phyloP scores from a whole-genome alignment of 2,888 invertebrate species.

The Tolmerus cingulatus region DNA sequence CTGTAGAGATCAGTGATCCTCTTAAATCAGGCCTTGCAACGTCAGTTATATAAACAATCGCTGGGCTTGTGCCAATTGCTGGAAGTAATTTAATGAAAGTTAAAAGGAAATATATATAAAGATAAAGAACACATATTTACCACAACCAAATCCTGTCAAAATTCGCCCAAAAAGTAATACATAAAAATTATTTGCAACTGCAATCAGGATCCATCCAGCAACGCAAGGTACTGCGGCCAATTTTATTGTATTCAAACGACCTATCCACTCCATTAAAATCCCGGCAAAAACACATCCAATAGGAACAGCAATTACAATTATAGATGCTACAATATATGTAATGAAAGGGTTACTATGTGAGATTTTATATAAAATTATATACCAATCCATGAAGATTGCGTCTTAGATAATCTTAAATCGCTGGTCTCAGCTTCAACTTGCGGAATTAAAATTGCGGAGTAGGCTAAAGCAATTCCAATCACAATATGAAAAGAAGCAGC shows the following conservation, averaged over 20 bases:
- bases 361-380: constrained; percentile 33
- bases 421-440: constrained; percentile 54
- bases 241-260: constrained; percentile 67
- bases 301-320: constrained; percentile 67
- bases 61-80: constrained; percentile 69
- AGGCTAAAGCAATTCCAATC: constrained; percentile 69
- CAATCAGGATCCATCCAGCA: constrained; percentile 68
- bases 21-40: constrained; percentile 69
- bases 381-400: constrained; percentile 68
- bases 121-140: constrained; percentile 53
- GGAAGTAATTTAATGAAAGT: not conserved
- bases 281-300: constrained; percentile 67
- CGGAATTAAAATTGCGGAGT: constrained; percentile 68
- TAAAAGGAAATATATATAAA: not conserved
- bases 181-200: constrained; percentile 64
- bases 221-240: constrained; percentile 67
- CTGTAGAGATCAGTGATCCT: constrained; percentile 69
- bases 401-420: constrained; percentile 54
- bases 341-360: not conserved
- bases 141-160: constrained; percentile 67
- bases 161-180: constrained; percentile 66
- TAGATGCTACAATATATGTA: constrained; percentile 64
- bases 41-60: constrained; percentile 71
- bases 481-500: constrained; percentile 69
- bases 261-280: constrained; percentile 67